Base-by-base conservation (phyloP, 2,113 vertebrate species). In the Henicopernis longicauda region DNA sequence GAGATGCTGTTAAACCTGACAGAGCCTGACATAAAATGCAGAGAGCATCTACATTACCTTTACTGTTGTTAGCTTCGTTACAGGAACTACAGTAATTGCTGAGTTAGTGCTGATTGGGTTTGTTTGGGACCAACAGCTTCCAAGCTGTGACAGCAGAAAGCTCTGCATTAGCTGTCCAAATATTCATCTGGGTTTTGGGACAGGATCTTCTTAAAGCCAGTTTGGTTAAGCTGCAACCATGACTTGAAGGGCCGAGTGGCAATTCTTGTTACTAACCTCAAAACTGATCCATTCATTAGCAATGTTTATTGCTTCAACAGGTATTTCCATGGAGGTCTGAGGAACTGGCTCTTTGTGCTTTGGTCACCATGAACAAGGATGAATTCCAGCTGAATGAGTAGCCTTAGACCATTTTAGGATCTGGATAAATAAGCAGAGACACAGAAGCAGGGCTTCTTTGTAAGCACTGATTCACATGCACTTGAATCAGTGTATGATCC, bases 291-390 rank as follows among this genome's bases (percentile, higher is more conserved):
- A 6, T 55, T 40, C 42, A 6, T 55, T 44, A 86, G 16, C 36
- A 42, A 74, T 27, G 22, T 54, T 83, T 70, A 50, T 73, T 79
- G n/a, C 82, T 80, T 62, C 42, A 15, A 11, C 36, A 27, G 44
- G 6, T 47, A 38, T 78, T 86, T 82, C 49, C 21, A 4, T 7
- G 26, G 38, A 61, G 11, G 13, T 82, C 36, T 36, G 57, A 76
- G 62, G 58, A 72, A 44, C 42, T 73, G 42, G 17, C 7, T 62
- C 6, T 45, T 92, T 44, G 10, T 18, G 16, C n/a, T 61, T 61
- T 57, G 57, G 32, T 70, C 59, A 38, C 27, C 0, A 0, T 21
- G n/a, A 80, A 27, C 0, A 1, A 76, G n/a, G 29, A 80, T 2
- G 5, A 72, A 54, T 70, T 92, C 84, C 62, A 82, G 36, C 10